Base-by-base conservation (phyloP, 2,113 vertebrate genomes). In the Ia io region DNA sequence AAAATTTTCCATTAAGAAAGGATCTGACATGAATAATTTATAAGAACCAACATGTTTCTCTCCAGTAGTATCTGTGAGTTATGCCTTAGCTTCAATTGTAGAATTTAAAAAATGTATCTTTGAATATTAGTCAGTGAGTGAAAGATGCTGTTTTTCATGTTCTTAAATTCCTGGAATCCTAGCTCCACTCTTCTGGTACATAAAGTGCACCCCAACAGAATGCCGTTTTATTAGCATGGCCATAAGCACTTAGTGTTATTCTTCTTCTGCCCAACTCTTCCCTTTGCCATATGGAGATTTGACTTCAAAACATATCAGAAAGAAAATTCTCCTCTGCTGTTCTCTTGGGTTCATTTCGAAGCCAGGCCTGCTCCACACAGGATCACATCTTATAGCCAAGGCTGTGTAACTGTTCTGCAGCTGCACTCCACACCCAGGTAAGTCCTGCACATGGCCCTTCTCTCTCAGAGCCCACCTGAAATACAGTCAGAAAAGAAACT, bases 191-290 rank as follows among this genome's bases (percentile, higher is more conserved):
- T 65, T n/a, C 32, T 84, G 11, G n/a, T 51, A 47, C 22, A 53
- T 53, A 42, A 91, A 87, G 44, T 42, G 6, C 10, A 47, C 2
- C 74, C 20, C 23, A 79, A 30, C 71, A 93, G 88, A 93, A 90
- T 69, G 65, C 61, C 83, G 44, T 37, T 37, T 86, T 87, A 83
- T 88, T 88, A 92, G 59, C 23, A 35, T 8, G 59, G 40, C 80
- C 53, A 51, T 95, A 90, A 96, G 71, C 94, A 86, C 92, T 95
- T 92, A 82, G 67, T 79, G 53, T 88, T 92, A 77, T 71, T 96
- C 90, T 53, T 90, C 88, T 73, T 37, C 37, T 37, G 76, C 71
- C 18, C 22, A 49, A 73, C 65, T 90, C 80, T 92, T 85, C 44
- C 37, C 59, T 82, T 95, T 80, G 59, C 93, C 95, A 92, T 94